Evolutionary conservation across 2,888 invertebrate species (phyloP), one percentile per base, ranked within the genome.

Genomic region (Osedax frankpressi): DNA sequence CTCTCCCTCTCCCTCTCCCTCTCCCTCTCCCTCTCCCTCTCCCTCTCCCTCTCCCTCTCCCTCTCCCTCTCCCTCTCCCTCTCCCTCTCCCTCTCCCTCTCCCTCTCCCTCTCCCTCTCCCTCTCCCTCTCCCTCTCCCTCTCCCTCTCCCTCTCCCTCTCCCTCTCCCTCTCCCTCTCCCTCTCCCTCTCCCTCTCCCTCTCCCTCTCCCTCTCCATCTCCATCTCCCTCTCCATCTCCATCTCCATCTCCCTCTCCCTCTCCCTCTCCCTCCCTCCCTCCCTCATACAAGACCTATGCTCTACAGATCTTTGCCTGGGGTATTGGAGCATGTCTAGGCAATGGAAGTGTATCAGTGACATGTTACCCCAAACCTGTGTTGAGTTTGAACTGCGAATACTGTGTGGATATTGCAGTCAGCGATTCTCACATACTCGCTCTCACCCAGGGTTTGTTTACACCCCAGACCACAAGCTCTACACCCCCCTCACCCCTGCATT

Each of bases 341-440:
- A 84, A 87, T 78, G 88, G 88, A 2, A 85, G 87, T 0, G 84
- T 87, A 2, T 88, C 88, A 77, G 86, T 87, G 0, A 87, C 87
- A 63, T 85, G 86, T 30, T 81, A 86, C 28, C 89, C 89, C 1
- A 83, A 87, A 27, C 81, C 87, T 2, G 82, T 89, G 2, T 87
- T 87, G 76, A 88, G 88, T 76, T 80, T 89, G 59, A 82, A 85
- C 11, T 81, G 84, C 1, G 82, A 86, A 75, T 83, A 87, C 75
- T 83, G 89, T 28, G 85, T 89, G 2, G 89, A 89, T 80, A 87
- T 89, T 74, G 85, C 88, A 0, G 87, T 87, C 74, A 89, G 89
- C 1, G 89, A 89, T 79, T 87, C 87, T 28, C 89, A 89, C 80
- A 88, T 88, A 76, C 79, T 89, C 70, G 88, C 88, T 1, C 84